Base-by-base conservation (phyloP, 2,797 vertebrate genomes). In the Ctenochaetus hawaiiensis region DNA sequence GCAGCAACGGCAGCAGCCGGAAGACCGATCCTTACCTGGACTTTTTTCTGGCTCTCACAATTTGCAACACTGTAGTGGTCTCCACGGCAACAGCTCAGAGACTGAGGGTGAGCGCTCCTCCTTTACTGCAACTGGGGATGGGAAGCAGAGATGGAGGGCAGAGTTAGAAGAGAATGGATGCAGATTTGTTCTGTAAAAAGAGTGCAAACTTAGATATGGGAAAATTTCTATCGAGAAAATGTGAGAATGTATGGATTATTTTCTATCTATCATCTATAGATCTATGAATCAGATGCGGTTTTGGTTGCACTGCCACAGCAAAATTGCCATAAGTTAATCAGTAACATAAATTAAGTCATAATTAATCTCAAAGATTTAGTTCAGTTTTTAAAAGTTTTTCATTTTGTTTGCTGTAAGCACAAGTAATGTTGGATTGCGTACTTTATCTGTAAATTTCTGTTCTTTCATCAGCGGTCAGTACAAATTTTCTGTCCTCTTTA, bases 21-120 rank as follows among this genome's bases (percentile, higher is more conserved):
- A 68, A 75, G 75, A 90, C n/a, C 47, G 93, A 96, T 78, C 91
- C 93, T 56, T 91, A 96, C 87, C 95, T 95, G 74, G 98, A 99
- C 86, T 99, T 99, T 90, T 98, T 99, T 81, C 93, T 99, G 79
- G 96, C 97, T 79, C 95, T 99, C 48, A 93, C 97, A 89, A 96
- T 99, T 94, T 99, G 98, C 94, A 99, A 99, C 92, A 98, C 97
- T 0, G 98, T 98, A 86, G 91, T 99, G 93, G 98, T 99, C 91
- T 98, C 97, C 87, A 98, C 95, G 85, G 93, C 95, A 92, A 97
- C 96, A 0, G 93, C 96, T 81, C 96, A 94, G 92, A 95, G 96
- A 91, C 95, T 93, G 93, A 96, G 96, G 96, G 97, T 99, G 95
- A 97, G 94, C 11, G 20, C 75, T 80, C 43, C 75, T 80, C 45